Conservation (phyloP, 2,888 invertebrate species). For the Drosophila pegasa region DNA sequence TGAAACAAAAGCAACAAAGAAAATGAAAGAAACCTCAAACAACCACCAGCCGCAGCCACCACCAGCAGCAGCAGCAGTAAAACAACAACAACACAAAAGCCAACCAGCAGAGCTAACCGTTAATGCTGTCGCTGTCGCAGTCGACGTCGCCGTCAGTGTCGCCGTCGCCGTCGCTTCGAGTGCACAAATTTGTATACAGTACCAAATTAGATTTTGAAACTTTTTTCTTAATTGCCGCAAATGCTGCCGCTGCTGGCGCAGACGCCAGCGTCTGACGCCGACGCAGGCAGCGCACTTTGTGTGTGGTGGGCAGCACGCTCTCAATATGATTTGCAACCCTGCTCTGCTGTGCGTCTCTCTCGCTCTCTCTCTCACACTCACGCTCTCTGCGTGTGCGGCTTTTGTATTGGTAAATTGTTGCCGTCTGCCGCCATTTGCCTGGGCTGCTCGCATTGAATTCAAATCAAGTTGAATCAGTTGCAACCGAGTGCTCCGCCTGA, state of each 20-base stretch:
- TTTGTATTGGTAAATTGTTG: slow-evolving; percentile 82
- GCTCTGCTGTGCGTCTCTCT: too few relatives aligned
- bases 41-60: slow-evolving; percentile 64
- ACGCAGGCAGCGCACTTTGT: slow-evolving; percentile 52
- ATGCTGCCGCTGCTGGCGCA: slow-evolving; percentile 17
- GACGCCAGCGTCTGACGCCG: slow-evolving; percentile 38
- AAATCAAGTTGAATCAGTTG: slow-evolving; percentile 84
- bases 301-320: slow-evolving; percentile 77
- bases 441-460: slow-evolving; percentile 52
- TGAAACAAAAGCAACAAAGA: slow-evolving; percentile 80
- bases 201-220: slow-evolving; percentile 83
- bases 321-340: slow-evolving; percentile 68
- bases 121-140: slow-evolving; percentile 27
- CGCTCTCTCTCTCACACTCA: too few relatives aligned
- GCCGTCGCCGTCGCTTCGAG: slow-evolving; percentile 55
- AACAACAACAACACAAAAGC: too few relatives aligned
- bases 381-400: too few relatives aligned
- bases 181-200: slow-evolving; percentile 83
- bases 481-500: slow-evolving; percentile 84
- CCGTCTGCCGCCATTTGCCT: slow-evolving; percentile 76
- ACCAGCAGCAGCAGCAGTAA: slow-evolving; percentile 24
- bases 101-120: slow-evolving; percentile 43
- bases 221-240: slow-evolving; percentile 81
- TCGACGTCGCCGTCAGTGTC: slow-evolving; percentile 36
- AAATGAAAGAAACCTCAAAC: slow-evolving; percentile 79